These are phyloP conservation scores for Electrona antarctica DNA, from an alignment of 2,113 vertebrate species.

Conservation along the genomic window DNA sequence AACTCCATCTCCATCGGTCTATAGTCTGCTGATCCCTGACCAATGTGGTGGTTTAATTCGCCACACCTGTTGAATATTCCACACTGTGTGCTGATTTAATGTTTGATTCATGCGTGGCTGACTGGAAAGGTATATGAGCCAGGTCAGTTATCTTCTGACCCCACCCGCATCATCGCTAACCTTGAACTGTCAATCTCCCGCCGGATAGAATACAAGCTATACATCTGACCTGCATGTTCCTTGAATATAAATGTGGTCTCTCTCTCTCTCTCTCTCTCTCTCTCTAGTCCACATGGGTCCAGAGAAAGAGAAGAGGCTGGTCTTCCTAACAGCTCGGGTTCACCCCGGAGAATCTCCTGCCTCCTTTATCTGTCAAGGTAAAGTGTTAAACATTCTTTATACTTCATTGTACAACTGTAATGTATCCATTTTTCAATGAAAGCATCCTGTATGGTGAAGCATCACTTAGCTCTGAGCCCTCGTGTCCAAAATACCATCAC, in stretches of 20 bases:
- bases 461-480: too few relatives aligned
- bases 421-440: too few relatives aligned
- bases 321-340: slow-evolving; percentile 94
- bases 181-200: not conserved
- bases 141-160: slow-evolving; percentile 34
- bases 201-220: not conserved
- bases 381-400: slow-evolving; percentile 53
- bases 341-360: slow-evolving; percentile 97
- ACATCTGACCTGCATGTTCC: not conserved
- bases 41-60: slow-evolving; percentile 63
- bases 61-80: slow-evolving; percentile 40
- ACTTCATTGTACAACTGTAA: too few relatives aligned
- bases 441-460: too few relatives aligned
- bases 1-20: slow-evolving; percentile 10
- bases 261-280: not conserved
- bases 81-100: slow-evolving; percentile 50
- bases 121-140: slow-evolving; percentile 11
- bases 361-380: slow-evolving; percentile 98
- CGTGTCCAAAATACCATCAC: too few relatives aligned
- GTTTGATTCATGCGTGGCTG: slow-evolving; percentile 59
- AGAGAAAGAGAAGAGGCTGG: slow-evolving; percentile 89
- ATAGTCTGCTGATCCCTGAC: slow-evolving; percentile 37
- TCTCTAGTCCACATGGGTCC: slow-evolving; percentile 82
- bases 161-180: not conserved
- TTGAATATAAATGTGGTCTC: not conserved